Percentiles rank a stretch among this genome's conserved stretches.
phyloP scores from a whole-genome alignment of 2,888 invertebrate species.

The Thelaira solivaga region DNA sequence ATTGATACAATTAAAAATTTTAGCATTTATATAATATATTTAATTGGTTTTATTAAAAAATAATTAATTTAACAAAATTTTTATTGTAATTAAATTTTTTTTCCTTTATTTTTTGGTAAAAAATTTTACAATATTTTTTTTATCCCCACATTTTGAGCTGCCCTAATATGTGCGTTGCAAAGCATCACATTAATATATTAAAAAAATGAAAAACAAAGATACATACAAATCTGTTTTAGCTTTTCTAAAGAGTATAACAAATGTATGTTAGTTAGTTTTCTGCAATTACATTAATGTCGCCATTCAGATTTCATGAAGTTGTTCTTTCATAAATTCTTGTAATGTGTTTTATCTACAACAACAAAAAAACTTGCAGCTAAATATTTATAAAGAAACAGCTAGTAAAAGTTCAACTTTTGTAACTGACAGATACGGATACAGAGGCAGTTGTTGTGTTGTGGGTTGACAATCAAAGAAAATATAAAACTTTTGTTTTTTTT shows the following conservation, averaged over 20 bases:
- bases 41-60: too few relatives aligned
- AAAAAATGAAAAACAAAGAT: background rate
- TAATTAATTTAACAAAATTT: too few relatives aligned
- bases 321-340: background rate
- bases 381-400: background rate
- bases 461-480: background rate
- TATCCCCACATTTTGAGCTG: too few relatives aligned
- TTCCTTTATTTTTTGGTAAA: too few relatives aligned
- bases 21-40: too few relatives aligned
- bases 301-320: conserved; percentile 13
- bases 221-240: background rate
- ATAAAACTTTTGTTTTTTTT: background rate
- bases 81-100: too few relatives aligned
- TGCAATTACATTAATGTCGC: background rate
- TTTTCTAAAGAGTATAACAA: too few relatives aligned
- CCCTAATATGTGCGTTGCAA: too few relatives aligned
- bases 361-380: too few relatives aligned
- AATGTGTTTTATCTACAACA: conserved; percentile 2
- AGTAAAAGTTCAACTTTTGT: conserved; percentile 1
- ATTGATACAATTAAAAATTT: too few relatives aligned
- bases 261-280: background rate
- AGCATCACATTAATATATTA: too few relatives aligned
- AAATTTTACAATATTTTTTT: too few relatives aligned
- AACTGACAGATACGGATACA: conserved; percentile 8
- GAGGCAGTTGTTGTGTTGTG: conserved; percentile 1